Conservation (phyloP, 2,888 invertebrate genomes). For the Mythimna ferrago region DNA sequence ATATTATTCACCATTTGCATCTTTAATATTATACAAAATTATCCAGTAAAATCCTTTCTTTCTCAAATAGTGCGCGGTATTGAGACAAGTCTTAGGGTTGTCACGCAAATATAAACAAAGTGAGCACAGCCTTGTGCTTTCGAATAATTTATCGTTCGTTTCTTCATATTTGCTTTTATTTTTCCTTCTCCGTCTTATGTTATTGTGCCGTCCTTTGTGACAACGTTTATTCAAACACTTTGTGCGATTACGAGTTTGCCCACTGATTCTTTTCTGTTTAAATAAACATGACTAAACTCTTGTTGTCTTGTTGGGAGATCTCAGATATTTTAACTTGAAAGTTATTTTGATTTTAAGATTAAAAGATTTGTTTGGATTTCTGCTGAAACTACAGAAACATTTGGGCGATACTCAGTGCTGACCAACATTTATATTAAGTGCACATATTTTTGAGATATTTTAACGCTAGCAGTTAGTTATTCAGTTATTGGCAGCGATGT, state of each 20-base stretch:
- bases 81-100: slow-evolving; percentile 65
- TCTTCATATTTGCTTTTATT: slow-evolving; percentile 80
- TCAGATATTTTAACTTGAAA: slow-evolving; percentile 30
- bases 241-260: slow-evolving; percentile 63
- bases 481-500: not conserved
- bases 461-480: not conserved
- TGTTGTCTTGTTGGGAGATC: slow-evolving; percentile 41
- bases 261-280: slow-evolving; percentile 56
- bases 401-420: no score
- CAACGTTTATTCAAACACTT: slow-evolving; percentile 69
- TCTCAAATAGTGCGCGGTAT: slow-evolving; percentile 66
- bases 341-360: slow-evolving; percentile 14
- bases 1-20: slow-evolving; percentile 4
- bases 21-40: slow-evolving; percentile 52
- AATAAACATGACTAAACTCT: slow-evolving; percentile 58
- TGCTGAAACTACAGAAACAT: not conserved
- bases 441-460: not conserved
- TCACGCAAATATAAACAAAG: slow-evolving; percentile 79
- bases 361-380: not conserved
- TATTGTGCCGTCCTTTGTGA: slow-evolving; percentile 72
- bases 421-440: not conserved
- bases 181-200: slow-evolving; percentile 71
- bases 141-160: slow-evolving; percentile 77
- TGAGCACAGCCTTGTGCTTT: slow-evolving; percentile 69
- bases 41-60: slow-evolving; percentile 62